Evolutionary conservation across 2,113 vertebrate genomes (phyloP).

Genomic region (Saguinus imperator): DNA sequence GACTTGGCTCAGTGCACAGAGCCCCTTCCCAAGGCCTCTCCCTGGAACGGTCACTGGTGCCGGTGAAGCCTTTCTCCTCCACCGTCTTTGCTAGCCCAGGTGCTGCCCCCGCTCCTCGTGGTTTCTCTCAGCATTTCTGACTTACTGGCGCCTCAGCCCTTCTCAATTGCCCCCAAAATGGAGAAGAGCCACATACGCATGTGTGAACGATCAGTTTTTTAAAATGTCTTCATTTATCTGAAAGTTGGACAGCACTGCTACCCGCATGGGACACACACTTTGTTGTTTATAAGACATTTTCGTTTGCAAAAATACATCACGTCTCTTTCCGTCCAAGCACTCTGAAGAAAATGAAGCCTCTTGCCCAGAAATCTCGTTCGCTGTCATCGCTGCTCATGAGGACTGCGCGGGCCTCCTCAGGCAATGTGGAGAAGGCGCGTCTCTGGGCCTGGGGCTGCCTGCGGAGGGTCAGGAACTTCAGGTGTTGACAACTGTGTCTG

Average conservation of each 20-base stretch:
- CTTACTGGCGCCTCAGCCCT: not conserved
- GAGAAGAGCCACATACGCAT: not conserved
- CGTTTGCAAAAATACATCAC: not conserved
- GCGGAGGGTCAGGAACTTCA: rapidly evolving
- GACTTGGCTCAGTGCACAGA: not conserved
- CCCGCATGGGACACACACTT: not conserved
- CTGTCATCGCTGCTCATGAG: rapidly evolving
- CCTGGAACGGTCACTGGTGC: not conserved
- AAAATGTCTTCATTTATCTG: not conserved
- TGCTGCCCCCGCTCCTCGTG: rapidly evolving
- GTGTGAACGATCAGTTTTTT: not conserved
- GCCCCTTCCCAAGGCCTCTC: not conserved
- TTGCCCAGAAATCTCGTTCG: not conserved
- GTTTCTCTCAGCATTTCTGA: not conserved
- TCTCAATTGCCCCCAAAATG: not conserved
- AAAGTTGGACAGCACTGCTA: too few relatives aligned
- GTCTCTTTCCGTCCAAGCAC: not conserved
- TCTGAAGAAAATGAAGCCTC: not conserved
- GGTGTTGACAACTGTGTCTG: not conserved
- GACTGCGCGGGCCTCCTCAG: not conserved
- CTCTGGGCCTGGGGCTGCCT: not conserved
- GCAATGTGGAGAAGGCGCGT: not conserved
- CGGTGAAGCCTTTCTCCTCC: not conserved
- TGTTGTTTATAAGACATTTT: not conserved
- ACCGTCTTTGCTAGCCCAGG: rapidly evolving